Conservation (phyloP, 2,888 invertebrate genomes). For the Gymnocheta viridis region DNA sequence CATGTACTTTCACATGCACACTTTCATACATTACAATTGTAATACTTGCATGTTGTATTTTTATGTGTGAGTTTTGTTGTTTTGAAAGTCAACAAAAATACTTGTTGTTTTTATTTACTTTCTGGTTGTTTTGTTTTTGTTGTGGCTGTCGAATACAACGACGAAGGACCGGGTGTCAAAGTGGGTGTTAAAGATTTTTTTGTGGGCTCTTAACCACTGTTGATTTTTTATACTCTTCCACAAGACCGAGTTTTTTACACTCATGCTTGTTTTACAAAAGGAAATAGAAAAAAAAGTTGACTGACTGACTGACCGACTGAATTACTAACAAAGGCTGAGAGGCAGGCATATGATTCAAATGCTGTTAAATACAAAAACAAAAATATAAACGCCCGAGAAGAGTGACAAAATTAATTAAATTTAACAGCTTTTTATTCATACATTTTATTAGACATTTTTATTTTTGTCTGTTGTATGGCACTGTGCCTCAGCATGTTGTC, state of each 20-base stretch:
- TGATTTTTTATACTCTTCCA: conserved; percentile 42
- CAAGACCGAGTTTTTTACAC: background rate
- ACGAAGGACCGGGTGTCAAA: conserved; percentile 66
- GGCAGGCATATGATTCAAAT: conserved; percentile 47
- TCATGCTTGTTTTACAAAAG: background rate
- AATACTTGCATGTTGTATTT: background rate
- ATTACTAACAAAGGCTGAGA: conserved; percentile 14
- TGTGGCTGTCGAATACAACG: conserved; percentile 44
- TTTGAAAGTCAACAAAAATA: conserved; percentile 37
- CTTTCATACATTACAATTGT: background rate
- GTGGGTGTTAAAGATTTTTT: conserved; percentile 65
- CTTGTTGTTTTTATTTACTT: conserved; percentile 60
- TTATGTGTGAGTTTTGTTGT: conserved; percentile 8
- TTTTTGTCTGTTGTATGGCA: background rate
- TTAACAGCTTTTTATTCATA: conserved; percentile 60
- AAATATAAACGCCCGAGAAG: background rate
- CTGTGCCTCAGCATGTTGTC: conserved; percentile 28
- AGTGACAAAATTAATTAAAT: conserved; percentile 68
- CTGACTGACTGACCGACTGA: conserved; percentile 41
- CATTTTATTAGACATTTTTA: conserved; percentile 32
- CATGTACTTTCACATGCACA: conserved; percentile 14
- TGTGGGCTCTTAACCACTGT: conserved; percentile 35
- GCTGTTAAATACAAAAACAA: conserved; percentile 26
- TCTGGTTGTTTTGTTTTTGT: conserved; percentile 45
- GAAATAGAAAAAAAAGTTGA: conserved; percentile 17